Conservation (phyloP, 2,113 vertebrate species). For the Conger conger region DNA sequence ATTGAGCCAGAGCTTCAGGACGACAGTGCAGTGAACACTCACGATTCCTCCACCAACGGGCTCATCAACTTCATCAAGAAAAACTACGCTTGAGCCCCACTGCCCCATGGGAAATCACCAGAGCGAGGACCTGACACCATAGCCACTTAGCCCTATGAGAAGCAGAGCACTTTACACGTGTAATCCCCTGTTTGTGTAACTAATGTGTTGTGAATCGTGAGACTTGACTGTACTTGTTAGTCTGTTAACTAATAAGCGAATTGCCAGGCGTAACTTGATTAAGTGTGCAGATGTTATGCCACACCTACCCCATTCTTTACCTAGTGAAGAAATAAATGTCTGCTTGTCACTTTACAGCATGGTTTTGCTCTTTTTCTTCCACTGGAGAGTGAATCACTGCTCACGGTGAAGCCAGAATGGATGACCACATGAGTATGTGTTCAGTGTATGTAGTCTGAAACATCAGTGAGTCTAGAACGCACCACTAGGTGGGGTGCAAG, state of each 20-base stretch:
- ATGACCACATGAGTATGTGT: not conserved
- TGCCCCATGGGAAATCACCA: conserved; percentile 31
- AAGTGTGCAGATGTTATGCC: not conserved
- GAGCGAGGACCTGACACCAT: conserved; percentile 29
- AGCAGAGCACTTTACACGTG: conserved; percentile 52
- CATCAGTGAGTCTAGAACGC: not conserved
- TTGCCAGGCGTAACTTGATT: not conserved
- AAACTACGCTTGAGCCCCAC: conserved; percentile 70
- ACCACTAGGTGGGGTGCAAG: not conserved
- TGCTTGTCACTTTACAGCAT: not conserved
- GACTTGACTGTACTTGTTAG: conserved; percentile 36
- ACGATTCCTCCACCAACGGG: conserved; percentile 93
- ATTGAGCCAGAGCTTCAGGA: conserved; percentile 91
- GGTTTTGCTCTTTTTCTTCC: not conserved
- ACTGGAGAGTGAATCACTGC: not conserved
- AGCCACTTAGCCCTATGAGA: conserved; percentile 14
- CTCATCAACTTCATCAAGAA: conserved; percentile 95
- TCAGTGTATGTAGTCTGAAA: too few relatives aligned
- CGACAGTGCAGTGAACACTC: conserved; percentile 73
- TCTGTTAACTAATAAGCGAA: conserved; percentile 25
- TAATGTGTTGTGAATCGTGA: conserved; percentile 34
- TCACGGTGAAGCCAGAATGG: not conserved
- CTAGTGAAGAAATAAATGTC: conserved; percentile 17
- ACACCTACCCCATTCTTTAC: not conserved
- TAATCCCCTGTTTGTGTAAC: conserved; percentile 32